Conservation (phyloP, 1,140 invertebrate genomes). For the Drosophila pruinosa region DNA sequence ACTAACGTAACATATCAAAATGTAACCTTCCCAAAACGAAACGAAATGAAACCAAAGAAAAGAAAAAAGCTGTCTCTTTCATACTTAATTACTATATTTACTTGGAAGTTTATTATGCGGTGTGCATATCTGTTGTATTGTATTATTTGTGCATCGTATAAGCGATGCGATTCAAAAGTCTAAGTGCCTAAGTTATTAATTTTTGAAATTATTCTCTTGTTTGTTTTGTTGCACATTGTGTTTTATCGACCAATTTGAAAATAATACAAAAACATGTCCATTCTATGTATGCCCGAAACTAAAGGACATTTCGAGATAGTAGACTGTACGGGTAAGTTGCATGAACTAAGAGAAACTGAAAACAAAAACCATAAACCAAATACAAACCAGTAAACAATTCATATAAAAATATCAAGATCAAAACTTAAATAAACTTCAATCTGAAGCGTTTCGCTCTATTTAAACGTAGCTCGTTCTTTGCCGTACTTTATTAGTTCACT, state of each 20-base stretch:
- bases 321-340: conserved; percentile 89
- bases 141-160: conserved; percentile 16
- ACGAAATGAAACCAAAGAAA: conserved; percentile 7
- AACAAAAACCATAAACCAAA: conserved; percentile 29
- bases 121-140: conserved; percentile 39
- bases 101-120: conserved; percentile 79
- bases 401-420: conserved; percentile 36
- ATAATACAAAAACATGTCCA: conserved; percentile 45
- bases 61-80: conserved; percentile 31
- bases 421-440: conserved; percentile 49
- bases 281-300: conserved; percentile 53
- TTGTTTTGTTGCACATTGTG: conserved; percentile 45
- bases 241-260: conserved; percentile 31
- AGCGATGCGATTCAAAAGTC: neutral
- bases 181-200: conserved; percentile 13
- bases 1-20: neutral
- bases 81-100: conserved; percentile 25
- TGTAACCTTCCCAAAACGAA: conserved; percentile 4
- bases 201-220: conserved; percentile 24
- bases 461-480: conserved; percentile 74
- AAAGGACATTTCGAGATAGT: conserved; percentile 88
- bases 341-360: conserved; percentile 65
- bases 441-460: conserved; percentile 59
- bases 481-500: conserved; percentile 77
- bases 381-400: conserved; percentile 33